These are phyloP conservation scores for Vulpes lagopus DNA, from an alignment of 2,113 vertebrate genomes.

Conservation along the genomic window DNA sequence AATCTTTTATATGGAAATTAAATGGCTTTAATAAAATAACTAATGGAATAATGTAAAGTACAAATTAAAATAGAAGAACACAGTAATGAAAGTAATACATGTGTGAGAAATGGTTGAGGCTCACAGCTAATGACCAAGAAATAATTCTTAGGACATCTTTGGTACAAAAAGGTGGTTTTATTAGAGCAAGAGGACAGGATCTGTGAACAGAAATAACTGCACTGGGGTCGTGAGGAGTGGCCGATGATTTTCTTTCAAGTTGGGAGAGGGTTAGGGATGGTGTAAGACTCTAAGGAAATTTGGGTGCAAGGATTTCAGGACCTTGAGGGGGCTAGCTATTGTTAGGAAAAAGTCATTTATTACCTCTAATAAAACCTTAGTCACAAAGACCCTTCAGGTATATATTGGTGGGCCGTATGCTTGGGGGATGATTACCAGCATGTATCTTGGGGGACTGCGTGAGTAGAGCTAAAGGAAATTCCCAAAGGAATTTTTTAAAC, in stretches of 20 bases:
- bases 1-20: not conserved
- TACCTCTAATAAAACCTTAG: not conserved
- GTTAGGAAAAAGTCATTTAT: not conserved
- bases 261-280: not conserved
- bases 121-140: not conserved
- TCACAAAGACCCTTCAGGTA: not conserved
- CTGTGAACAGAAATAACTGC: not conserved
- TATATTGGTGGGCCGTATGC: not conserved
- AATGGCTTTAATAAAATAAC: not conserved
- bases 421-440: not conserved
- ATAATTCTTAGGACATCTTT: not conserved
- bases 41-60: not conserved
- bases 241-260: not conserved
- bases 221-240: not conserved
- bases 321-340: not conserved
- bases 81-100: not conserved
- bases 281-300: not conserved
- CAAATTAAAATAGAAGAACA: not conserved
- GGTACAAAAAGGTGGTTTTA: not conserved
- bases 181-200: not conserved
- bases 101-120: not conserved
- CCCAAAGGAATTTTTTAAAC: not conserved
- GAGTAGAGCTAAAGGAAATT: not conserved
- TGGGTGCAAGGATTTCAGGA: not conserved
- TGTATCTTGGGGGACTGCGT: not conserved